phyloP scores from a whole-genome alignment of 2,113 vertebrate genomes.

The Caretta caretta region DNA sequence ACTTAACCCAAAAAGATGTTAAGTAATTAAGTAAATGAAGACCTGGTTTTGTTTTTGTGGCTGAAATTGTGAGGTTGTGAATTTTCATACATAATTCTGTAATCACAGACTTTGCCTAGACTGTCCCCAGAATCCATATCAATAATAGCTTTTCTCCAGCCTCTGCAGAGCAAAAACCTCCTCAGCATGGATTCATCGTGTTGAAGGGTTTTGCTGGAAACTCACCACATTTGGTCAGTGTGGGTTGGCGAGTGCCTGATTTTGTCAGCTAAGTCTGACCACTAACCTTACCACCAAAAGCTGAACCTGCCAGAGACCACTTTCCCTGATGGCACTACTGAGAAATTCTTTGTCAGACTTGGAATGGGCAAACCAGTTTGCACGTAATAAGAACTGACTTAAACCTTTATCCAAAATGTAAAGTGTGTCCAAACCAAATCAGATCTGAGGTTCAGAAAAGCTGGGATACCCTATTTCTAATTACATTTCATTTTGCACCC shows the following conservation, averaged over 20 bases:
- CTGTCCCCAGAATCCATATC: not conserved
- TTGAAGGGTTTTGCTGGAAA: constrained; percentile 28
- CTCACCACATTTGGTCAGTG: not conserved
- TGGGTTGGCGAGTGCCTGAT: not conserved
- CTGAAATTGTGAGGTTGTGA: not conserved
- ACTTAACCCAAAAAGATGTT: not conserved
- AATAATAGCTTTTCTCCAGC: not conserved
- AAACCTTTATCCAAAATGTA: not conserved
- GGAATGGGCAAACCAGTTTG: not conserved
- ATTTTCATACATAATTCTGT: not conserved
- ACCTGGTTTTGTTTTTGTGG: not conserved
- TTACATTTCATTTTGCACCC: constrained; percentile 3
- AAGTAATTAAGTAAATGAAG: not conserved
- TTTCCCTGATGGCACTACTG: not conserved
- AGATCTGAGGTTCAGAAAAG: not conserved
- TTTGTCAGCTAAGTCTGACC: constrained; percentile 1
- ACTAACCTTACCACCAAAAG: not conserved
- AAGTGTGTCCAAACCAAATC: not conserved
- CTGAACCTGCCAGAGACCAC: not conserved
- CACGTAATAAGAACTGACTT: not conserved
- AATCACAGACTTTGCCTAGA: not conserved
- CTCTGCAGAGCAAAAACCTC: not conserved
- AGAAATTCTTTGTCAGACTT: constrained; percentile 21
- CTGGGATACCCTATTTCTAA: constrained; percentile 7
- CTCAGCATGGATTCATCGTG: not conserved